phyloP scores from a whole-genome alignment of 2,888 invertebrate genomes.

The Rhagophthalmus giganteus region DNA sequence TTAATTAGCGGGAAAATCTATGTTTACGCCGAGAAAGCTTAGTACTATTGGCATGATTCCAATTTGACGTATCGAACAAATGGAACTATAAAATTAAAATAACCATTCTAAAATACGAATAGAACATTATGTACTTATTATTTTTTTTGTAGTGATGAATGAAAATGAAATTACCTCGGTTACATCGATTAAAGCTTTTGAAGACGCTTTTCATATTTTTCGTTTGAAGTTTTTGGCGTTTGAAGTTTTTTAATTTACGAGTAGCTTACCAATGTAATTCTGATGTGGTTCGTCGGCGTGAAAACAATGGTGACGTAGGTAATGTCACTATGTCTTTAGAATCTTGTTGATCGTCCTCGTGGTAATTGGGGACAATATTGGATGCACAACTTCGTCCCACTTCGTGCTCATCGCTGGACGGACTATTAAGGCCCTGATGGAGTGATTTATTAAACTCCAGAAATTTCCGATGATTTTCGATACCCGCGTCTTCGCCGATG shows the following conservation, averaged over 20 bases:
- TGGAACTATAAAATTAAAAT: background rate
- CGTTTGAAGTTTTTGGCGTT: too few species aligned
- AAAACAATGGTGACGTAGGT: constrained; percentile 1
- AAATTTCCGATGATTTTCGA: constrained; percentile 19
- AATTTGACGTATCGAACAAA: too few species aligned
- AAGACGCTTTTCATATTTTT: too few species aligned
- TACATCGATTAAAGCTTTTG: too few species aligned
- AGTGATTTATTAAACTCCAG: constrained; percentile 16
- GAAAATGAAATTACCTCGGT: too few species aligned
- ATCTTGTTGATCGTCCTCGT: constrained; percentile 8
- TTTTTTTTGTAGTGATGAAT: too few species aligned
- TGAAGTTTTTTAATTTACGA: too few species aligned
- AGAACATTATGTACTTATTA: too few species aligned
- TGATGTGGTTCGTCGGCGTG: constrained; percentile 12
- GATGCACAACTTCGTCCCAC: constrained; percentile 10
- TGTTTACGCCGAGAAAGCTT: background rate
- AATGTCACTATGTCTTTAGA: constrained; percentile 2
- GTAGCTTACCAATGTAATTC: constrained; percentile 14
- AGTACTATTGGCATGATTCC: background rate
- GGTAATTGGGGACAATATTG: constrained; percentile 1
- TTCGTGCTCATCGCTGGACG: constrained; percentile 5
- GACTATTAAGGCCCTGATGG: constrained; percentile 15
- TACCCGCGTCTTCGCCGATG: constrained; percentile 16
- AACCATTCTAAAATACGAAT: too few species aligned
- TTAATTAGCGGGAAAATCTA: constrained; percentile 7